Evolutionary conservation across 2,113 vertebrate genomes (phyloP), one percentile per base, ranked within the genome.

Genomic region (Oryzias javanicus): DNA sequence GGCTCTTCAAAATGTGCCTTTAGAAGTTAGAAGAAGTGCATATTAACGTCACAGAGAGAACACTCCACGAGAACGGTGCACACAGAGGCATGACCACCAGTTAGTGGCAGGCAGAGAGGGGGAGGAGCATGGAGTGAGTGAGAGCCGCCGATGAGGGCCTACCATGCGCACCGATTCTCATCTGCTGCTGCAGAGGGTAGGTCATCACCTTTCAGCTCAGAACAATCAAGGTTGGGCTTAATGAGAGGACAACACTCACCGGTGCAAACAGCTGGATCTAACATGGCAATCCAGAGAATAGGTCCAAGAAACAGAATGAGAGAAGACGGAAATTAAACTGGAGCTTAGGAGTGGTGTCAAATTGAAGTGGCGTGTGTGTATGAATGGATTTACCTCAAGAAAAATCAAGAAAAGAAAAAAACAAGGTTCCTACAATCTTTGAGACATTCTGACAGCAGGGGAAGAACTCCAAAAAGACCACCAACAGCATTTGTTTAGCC

Each of bases 191-290:
- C 74, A 81, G 65, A 64, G 63, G 78, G 73, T 44, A 76, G 72
- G 59, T 70, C 44, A 20, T 58, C 75, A 74, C 63, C 60, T 64
- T 69, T 79, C 72, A 86, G 70, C 75, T 81, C 79, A 82, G 69
- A 75, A 55, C 62, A 64, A 72, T 46, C 76, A 78, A 79, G 20
- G 67, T 53, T 42, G 71, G 74, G 86, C 91, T 89, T 81, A 88
- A 90, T 81, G 85, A 93, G 92, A 75, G 62, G 66, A 67, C 67
- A 60, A 89, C 93, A 99, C 96, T 99, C 95, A 99, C 97, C 97
- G 96, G 96, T 90, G 97, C 96, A 98, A 99, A 99, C 89, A 98
- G 97, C 93, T 99, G 97, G 94, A 99, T 98, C 97, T 98, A 98
- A 93, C 95, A 94, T 88, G 92, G 93, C 78, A 74, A 93, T 95